Percentiles rank a stretch among this genome's conserved stretches.
phyloP scores from a whole-genome alignment of 2,888 invertebrate genomes.

The Eurois occulta region DNA sequence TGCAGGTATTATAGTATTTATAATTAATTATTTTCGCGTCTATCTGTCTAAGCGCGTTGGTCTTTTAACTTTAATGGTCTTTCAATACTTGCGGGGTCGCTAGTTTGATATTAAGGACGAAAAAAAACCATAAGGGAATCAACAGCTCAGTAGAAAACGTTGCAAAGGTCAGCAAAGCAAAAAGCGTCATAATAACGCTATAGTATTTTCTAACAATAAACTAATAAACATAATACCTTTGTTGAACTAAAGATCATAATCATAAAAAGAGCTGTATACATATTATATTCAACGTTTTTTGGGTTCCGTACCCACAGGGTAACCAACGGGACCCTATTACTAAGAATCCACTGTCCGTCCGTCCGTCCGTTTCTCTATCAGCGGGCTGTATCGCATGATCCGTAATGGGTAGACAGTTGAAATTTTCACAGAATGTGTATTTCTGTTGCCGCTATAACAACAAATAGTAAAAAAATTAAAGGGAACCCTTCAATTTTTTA shows the following conservation, averaged over 20 bases:
- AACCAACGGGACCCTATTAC: too few species aligned
- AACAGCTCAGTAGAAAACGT: not conserved
- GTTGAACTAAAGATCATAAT: not conserved
- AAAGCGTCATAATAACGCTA: not conserved
- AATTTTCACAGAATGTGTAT: too few species aligned
- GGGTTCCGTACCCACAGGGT: too few species aligned
- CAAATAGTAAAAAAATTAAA: too few species aligned
- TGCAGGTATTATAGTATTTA: not conserved
- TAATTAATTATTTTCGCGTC: not conserved
- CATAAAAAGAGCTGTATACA: constrained; percentile 3
- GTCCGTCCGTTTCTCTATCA: too few species aligned
- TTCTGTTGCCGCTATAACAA: too few species aligned
- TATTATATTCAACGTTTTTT: not conserved
- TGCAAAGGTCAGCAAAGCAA: not conserved
- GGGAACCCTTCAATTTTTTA: too few species aligned
- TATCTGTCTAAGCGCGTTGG: not conserved
- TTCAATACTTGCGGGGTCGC: not conserved
- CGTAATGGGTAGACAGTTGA: too few species aligned
- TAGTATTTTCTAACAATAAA: not conserved
- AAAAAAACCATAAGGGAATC: not conserved
- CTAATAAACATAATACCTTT: too few species aligned
- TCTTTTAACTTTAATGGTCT: not conserved
- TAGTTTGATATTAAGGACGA: not conserved
- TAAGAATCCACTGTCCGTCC: too few species aligned
- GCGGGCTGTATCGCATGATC: too few species aligned